Evolutionary conservation across 2,113 vertebrate genomes (phyloP).

Genomic region (Anolis sagrei): DNA sequence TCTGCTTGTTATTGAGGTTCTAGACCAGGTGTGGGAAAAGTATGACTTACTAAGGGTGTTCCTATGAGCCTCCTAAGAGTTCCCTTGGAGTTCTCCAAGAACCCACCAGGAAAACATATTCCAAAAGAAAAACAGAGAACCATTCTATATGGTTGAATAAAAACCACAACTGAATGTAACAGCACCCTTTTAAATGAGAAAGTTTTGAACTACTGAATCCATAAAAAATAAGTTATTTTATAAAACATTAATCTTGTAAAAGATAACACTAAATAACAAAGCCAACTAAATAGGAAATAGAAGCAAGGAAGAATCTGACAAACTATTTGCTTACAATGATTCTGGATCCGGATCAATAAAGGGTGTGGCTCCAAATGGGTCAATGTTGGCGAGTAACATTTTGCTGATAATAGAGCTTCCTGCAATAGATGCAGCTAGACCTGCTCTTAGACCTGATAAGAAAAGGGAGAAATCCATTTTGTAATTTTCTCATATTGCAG

Average conservation of each 20-base stretch:
- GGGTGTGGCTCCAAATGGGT: conserved; percentile 94
- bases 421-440: conserved; percentile 95
- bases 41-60: neutral
- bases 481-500: neutral
- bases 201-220: neutral
- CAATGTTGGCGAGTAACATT: conserved; percentile 97
- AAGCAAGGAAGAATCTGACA: neutral
- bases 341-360: conserved; percentile 98
- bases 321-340: conserved; percentile 85
- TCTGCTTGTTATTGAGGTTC: neutral
- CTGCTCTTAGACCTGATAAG: conserved; percentile 88
- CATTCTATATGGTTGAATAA: too few species aligned
- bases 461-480: neutral
- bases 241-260: neutral
- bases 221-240: neutral
- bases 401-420: conserved; percentile 99
- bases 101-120: too few species aligned
- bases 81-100: too few species aligned
- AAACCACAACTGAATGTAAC: too few species aligned
- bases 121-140: too few species aligned
- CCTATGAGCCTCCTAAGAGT: neutral
- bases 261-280: neutral
- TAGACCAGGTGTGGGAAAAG: neutral
- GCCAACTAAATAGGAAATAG: neutral
- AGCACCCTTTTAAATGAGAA: too few species aligned